These are phyloP conservation scores for Melanotaenia duboulayi DNA, from an alignment of 2,113 vertebrate genomes.

Conservation along the genomic window DNA sequence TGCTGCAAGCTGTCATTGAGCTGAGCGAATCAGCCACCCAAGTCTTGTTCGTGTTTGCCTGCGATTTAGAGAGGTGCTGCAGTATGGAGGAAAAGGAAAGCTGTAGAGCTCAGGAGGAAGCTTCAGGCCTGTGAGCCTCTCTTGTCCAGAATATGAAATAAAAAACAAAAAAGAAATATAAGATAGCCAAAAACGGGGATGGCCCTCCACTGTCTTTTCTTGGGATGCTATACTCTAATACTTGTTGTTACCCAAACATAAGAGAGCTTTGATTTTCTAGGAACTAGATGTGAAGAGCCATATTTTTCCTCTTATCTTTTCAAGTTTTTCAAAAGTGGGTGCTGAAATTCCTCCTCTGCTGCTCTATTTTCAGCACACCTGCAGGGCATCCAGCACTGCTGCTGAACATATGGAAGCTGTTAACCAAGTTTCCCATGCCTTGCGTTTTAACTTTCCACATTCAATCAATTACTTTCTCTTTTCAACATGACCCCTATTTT, in stretches of 20 bases:
- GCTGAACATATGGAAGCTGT: slow-evolving; percentile 60
- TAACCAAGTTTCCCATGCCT: slow-evolving; percentile 42
- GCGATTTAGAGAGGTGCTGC: slow-evolving; percentile 59
- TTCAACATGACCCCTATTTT: slow-evolving; percentile 47
- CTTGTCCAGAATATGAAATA: slow-evolving; percentile 46
- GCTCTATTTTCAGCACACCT: slow-evolving; percentile 67
- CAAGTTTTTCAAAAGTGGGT: slow-evolving; percentile 50
- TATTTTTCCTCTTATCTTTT: slow-evolving; percentile 65
- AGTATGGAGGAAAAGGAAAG: slow-evolving; percentile 29
- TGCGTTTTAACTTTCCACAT: slow-evolving; percentile 30
- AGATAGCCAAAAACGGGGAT: slow-evolving; percentile 24
- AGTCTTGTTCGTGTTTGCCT: slow-evolving; percentile 60
- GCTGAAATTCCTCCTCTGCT: slow-evolving; percentile 64
- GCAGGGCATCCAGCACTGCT: slow-evolving; percentile 55
- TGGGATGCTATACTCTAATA: slow-evolving; percentile 32
- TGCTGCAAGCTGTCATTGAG: slow-evolving; percentile 43
- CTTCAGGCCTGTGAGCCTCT: slow-evolving; percentile 27
- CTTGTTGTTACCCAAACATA: slow-evolving; percentile 57
- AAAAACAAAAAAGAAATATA: slow-evolving; percentile 3
- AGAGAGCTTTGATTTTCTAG: slow-evolving; percentile 59
- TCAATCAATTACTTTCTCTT: slow-evolving; percentile 59
- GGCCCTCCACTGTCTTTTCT: slow-evolving; percentile 43
- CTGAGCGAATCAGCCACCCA: slow-evolving; percentile 48
- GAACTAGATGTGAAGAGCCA: slow-evolving; percentile 43
- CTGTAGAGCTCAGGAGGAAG: slow-evolving; percentile 46